Conservation (phyloP, 1,140 invertebrate genomes). For the Lithobius niger region DNA sequence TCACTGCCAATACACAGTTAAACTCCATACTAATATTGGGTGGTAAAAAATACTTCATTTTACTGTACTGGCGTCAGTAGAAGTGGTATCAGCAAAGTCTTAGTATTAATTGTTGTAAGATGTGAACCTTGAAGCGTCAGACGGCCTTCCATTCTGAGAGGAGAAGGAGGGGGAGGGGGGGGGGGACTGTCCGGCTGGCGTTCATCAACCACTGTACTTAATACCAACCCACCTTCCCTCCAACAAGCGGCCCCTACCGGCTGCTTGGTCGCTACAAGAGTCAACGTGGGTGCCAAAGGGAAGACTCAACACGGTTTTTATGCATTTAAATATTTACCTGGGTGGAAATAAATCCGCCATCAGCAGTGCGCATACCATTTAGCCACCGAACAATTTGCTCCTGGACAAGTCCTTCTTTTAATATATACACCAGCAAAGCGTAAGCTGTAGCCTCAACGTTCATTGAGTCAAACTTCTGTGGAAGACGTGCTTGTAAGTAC, state of each 20-base stretch:
- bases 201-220: neutral
- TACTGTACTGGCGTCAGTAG: too few relatives aligned
- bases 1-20: too few relatives aligned
- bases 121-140: too few relatives aligned
- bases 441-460: slow-evolving; percentile 45
- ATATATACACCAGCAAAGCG: slow-evolving; percentile 40
- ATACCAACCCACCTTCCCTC: neutral
- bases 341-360: slow-evolving; percentile 42
- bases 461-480: slow-evolving; percentile 35
- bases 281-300: neutral
- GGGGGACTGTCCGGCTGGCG: neutral
- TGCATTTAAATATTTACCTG: slow-evolving; percentile 28
- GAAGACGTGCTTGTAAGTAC: slow-evolving; percentile 42
- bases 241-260: neutral
- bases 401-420: slow-evolving; percentile 36
- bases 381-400: slow-evolving; percentile 44
- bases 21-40: too few relatives aligned
- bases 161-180: neutral
- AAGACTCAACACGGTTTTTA: neutral
- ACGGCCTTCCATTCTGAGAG: neutral
- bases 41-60: too few relatives aligned
- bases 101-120: too few relatives aligned
- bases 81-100: too few relatives aligned
- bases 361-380: slow-evolving; percentile 40
- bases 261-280: neutral